Conservation (phyloP, 2,888 invertebrate species). For the Cybosia mesomella region DNA sequence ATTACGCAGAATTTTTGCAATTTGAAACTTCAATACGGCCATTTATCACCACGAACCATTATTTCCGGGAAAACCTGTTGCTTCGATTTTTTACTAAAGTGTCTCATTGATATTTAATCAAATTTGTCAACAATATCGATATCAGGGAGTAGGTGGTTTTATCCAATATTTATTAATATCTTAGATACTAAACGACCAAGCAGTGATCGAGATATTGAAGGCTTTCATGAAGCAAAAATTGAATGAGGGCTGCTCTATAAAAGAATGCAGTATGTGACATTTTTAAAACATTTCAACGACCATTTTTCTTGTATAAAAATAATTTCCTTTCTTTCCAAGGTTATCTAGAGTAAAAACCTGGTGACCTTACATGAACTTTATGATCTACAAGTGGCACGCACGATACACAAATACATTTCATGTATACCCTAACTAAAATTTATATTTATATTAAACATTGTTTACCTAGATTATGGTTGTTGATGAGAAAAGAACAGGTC, state of each 20-base stretch:
- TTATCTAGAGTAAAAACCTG: neutral
- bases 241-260: slow-evolving; percentile 30
- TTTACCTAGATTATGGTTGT: too few species aligned
- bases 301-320: neutral
- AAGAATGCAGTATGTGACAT: slow-evolving; percentile 30
- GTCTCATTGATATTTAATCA: slow-evolving; percentile 1
- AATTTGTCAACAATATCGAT: neutral
- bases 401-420: too few species aligned
- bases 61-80: neutral
- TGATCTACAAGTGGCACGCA: too few species aligned
- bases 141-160: neutral
- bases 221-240: slow-evolving; percentile 41
- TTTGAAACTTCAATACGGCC: too few species aligned
- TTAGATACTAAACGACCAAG: neutral
- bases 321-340: too few species aligned
- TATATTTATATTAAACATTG: too few species aligned
- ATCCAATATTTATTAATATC: slow-evolving; percentile 13
- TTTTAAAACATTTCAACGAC: neutral
- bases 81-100: neutral
- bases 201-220: slow-evolving; percentile 31
- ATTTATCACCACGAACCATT: neutral
- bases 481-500: too few species aligned
- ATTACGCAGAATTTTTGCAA: too few species aligned
- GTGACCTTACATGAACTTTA: too few species aligned
- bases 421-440: too few species aligned